These are phyloP conservation scores for Drosophila histrio DNA, from an alignment of 2,888 invertebrate genomes.

Conservation along the genomic window DNA sequence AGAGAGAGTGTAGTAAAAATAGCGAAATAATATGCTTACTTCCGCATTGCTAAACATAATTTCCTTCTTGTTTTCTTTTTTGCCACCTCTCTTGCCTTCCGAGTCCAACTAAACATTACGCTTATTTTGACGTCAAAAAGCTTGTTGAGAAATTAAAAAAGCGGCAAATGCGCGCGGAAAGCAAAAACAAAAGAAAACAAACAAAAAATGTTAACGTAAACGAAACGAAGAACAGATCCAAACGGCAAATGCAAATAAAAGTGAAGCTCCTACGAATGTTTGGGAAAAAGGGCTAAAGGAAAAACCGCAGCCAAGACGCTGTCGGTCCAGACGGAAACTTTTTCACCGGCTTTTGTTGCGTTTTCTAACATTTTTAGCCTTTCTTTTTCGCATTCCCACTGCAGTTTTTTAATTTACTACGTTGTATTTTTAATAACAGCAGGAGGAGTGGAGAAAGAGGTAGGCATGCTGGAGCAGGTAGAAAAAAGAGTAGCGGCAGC, in stretches of 20 bases:
- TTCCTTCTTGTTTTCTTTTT: slow-evolving; percentile 29
- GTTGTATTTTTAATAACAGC: slow-evolving; percentile 67
- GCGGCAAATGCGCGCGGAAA: slow-evolving; percentile 58
- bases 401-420: slow-evolving; percentile 65
- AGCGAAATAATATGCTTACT: slow-evolving; percentile 65
- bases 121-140: slow-evolving; percentile 76
- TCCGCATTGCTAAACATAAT: slow-evolving; percentile 66
- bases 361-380: slow-evolving; percentile 51
- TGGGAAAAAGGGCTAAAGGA: neutral
- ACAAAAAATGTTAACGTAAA: slow-evolving; percentile 14
- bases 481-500: slow-evolving; percentile 20
- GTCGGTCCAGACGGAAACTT: slow-evolving; percentile 32
- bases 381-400: slow-evolving; percentile 12
- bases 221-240: slow-evolving; percentile 20
- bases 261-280: neutral
- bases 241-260: slow-evolving; percentile 37
- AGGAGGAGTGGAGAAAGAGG: slow-evolving; percentile 7
- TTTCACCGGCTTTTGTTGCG: slow-evolving; percentile 49
- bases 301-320: slow-evolving; percentile 55
- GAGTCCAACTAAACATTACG: slow-evolving; percentile 69
- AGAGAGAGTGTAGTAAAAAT: slow-evolving; percentile 36
- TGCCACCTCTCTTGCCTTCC: slow-evolving; percentile 11
- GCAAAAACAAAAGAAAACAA: slow-evolving; percentile 17
- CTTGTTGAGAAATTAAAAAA: slow-evolving; percentile 74
- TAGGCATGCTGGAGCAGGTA: slow-evolving; percentile 2